A percentile compares a stretch with the other conserved stretches of the same genome.
These are phyloP conservation scores for Pavo muticus DNA, from an alignment of 2,113 vertebrate species.

Conservation along the genomic window DNA sequence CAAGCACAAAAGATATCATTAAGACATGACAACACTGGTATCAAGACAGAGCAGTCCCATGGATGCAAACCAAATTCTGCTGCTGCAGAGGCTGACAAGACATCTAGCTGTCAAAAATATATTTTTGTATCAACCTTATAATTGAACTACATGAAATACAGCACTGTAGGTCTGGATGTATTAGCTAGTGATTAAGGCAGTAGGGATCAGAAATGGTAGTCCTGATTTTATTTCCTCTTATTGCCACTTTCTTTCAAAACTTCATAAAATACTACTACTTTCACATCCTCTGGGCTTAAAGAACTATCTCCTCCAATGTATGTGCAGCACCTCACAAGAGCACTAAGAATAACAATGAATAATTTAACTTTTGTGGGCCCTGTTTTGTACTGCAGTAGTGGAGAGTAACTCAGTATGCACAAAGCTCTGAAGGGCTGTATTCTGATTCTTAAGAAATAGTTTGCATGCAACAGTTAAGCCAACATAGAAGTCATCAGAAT, in stretches of 20 bases:
- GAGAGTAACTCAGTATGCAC: background rate
- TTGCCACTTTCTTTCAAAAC: background rate
- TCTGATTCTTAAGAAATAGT: background rate
- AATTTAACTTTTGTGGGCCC: background rate
- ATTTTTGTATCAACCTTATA: background rate
- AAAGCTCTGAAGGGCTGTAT: accelerated
- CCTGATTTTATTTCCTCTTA: background rate
- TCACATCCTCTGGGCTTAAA: background rate
- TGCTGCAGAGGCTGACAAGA: background rate
- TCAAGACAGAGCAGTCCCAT: background rate
- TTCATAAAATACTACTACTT: background rate
- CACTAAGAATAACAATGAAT: background rate
- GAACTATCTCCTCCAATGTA: background rate
- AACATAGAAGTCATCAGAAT: background rate
- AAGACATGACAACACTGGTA: background rate
- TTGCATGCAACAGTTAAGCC: background rate
- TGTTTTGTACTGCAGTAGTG: background rate
- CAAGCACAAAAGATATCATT: background rate
- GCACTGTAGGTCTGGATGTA: background rate
- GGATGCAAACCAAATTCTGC: background rate
- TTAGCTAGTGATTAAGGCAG: background rate
- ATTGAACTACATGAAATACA: background rate
- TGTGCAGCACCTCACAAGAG: background rate
- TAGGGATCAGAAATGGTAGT: accelerated
- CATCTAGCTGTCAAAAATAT: background rate